phyloP scores from a whole-genome alignment of 2,888 invertebrate genomes.

The Orthonevra nobilis region DNA sequence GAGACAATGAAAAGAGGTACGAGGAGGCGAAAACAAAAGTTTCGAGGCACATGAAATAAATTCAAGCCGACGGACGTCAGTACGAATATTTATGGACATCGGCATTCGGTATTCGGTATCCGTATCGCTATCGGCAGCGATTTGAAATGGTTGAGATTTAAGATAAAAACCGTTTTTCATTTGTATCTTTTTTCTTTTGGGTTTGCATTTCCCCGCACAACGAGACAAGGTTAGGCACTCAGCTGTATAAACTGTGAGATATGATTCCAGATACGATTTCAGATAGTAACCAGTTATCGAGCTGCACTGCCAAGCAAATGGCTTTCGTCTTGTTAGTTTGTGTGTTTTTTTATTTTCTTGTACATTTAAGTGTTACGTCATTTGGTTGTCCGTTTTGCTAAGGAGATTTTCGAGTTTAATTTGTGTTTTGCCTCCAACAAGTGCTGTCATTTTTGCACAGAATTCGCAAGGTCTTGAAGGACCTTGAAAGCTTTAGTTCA shows the following conservation, averaged over 20 bases:
- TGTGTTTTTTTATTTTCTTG: no score
- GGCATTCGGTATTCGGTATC: no score
- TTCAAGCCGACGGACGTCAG: constrained; percentile 38
- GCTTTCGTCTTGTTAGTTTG: no score
- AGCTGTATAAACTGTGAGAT: constrained; percentile 10
- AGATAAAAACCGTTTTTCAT: constrained; percentile 18
- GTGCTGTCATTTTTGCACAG: no score
- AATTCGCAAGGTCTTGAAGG: no score
- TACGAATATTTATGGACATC: constrained; percentile 53
- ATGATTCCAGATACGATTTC: constrained; percentile 14
- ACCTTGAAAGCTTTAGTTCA: no score
- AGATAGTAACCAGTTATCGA: constrained; percentile 9
- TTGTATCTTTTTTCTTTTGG: neutral
- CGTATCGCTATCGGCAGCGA: constrained; percentile 47
- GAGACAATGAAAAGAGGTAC: neutral
- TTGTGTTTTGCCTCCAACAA: no score
- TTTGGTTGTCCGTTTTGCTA: no score
- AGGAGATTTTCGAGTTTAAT: no score
- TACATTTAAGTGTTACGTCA: no score
- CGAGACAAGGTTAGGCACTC: constrained; percentile 46
- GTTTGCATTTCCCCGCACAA: constrained; percentile 3
- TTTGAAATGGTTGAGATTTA: constrained; percentile 39
- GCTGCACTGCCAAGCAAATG: constrained; percentile 16
- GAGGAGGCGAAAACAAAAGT: neutral
- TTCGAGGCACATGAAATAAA: constrained; percentile 40